These are phyloP conservation scores for Drosophila nr. fundita DNA, from an alignment of 2,888 invertebrate genomes.

Conservation along the genomic window DNA sequence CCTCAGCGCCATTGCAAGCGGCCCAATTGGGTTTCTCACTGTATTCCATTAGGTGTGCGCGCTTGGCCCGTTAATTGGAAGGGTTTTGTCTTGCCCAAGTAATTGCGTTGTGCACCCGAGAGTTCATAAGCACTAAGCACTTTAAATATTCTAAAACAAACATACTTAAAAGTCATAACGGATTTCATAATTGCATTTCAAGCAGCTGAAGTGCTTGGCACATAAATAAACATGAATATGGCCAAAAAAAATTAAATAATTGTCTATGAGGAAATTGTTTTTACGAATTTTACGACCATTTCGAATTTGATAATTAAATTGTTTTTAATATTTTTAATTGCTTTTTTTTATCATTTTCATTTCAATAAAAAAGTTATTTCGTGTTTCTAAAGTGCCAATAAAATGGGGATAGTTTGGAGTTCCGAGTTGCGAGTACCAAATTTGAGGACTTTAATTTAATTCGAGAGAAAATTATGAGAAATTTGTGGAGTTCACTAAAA, in stretches of 20 bases:
- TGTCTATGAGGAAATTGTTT: not conserved
- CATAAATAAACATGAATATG: not conserved
- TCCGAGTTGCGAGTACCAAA: no score
- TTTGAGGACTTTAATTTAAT: no score
- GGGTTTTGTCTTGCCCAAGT: constrained; percentile 46
- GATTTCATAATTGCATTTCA: constrained; percentile 13
- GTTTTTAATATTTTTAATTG: not conserved
- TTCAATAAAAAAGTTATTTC: no score
- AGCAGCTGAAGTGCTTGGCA: not conserved
- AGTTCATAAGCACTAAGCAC: constrained; percentile 48
- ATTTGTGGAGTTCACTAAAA: not conserved
- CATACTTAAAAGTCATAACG: constrained; percentile 19
- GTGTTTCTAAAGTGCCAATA: no score
- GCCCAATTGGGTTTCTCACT: constrained; percentile 22
- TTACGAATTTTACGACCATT: not conserved
- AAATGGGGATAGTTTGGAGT: no score
- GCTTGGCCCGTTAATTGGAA: constrained; percentile 47
- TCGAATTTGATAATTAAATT: not conserved
- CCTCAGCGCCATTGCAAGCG: constrained; percentile 38
- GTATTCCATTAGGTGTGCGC: constrained; percentile 33
- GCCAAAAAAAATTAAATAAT: not conserved
- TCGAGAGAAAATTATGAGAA: no score
- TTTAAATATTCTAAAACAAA: constrained; percentile 28
- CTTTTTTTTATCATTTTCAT: no score
- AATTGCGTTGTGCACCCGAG: constrained; percentile 36